phyloP scores from a whole-genome alignment of 2,113 vertebrate genomes.

The Brachirus orientalis region DNA sequence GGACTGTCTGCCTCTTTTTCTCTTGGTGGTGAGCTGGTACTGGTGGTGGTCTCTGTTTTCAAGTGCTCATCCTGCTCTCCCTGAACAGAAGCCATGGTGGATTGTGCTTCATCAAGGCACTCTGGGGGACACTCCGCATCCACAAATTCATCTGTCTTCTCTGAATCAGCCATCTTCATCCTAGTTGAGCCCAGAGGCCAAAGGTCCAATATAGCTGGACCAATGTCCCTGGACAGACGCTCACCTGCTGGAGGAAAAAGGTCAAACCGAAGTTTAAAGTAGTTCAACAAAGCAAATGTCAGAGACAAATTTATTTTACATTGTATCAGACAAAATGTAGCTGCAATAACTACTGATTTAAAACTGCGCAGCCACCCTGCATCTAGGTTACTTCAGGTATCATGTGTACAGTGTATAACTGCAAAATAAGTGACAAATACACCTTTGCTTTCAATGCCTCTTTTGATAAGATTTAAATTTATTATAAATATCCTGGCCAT shows the following conservation, averaged over 20 bases:
- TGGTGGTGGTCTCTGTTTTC: conserved; percentile 84
- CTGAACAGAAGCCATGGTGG: conserved; percentile 71
- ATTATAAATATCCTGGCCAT: not conserved
- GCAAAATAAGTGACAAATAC: not conserved
- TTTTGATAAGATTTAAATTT: not conserved
- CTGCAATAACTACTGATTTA: not conserved
- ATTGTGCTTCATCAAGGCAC: conserved; percentile 81
- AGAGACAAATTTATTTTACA: too few species aligned
- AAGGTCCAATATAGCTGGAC: conserved; percentile 83
- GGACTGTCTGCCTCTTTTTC: conserved; percentile 83
- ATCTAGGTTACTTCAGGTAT: not conserved
- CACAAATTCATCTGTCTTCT: conserved; percentile 89
- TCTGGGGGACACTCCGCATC: conserved; percentile 87
- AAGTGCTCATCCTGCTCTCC: conserved; percentile 82
- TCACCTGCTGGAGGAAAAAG: conserved; percentile 63
- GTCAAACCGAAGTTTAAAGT: not conserved
- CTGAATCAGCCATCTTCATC: conserved; percentile 96
- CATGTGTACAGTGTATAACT: not conserved
- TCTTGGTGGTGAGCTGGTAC: conserved; percentile 75
- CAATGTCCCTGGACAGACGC: conserved; percentile 63
- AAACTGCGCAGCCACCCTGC: too few species aligned
- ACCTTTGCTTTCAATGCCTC: not conserved
- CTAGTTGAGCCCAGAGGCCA: conserved; percentile 81
- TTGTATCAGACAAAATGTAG: too few species aligned
- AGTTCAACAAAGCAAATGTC: too few species aligned